A percentile compares a stretch with the other conserved stretches of the same genome.
These are phyloP conservation scores for Uria aalge DNA, from an alignment of 2,113 vertebrate genomes.

Conservation along the genomic window DNA sequence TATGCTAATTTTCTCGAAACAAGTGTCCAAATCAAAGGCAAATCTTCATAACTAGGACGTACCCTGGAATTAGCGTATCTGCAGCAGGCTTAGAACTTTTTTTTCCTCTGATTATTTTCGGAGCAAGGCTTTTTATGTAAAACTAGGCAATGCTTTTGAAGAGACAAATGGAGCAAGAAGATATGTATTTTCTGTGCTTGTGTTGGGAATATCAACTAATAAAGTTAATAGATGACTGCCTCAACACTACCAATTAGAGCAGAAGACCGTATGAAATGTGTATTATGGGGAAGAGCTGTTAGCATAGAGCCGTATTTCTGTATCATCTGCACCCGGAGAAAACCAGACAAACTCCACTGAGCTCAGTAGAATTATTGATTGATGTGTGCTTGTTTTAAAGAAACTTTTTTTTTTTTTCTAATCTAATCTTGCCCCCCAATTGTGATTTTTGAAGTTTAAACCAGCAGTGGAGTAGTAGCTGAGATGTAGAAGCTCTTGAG, in stretches of 20 bases:
- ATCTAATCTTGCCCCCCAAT: neutral
- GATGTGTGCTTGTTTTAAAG: neutral
- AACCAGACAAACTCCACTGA: neutral
- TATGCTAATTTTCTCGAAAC: neutral
- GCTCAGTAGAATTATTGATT: neutral
- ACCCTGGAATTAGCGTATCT: neutral
- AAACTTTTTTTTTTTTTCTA: neutral
- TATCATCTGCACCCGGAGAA: neutral
- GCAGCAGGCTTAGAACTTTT: neutral
- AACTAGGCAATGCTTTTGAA: neutral
- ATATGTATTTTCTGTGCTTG: neutral
- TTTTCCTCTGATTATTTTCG: neutral
- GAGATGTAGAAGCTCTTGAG: neutral
- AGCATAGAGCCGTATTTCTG: accelerated
- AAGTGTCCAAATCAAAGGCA: constrained; percentile 8
- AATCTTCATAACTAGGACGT: neutral
- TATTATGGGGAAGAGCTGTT: neutral
- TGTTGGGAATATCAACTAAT: neutral
- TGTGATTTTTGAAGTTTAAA: neutral
- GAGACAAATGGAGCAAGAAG: neutral
- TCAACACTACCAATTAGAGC: neutral
- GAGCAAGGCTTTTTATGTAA: neutral
- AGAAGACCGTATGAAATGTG: neutral
- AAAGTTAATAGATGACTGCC: neutral
- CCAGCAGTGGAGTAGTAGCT: neutral